A percentile compares a stretch with the other conserved stretches of the same genome.
Evolutionary conservation across 2,113 vertebrate species (phyloP).

Genomic region (Callipepla squamata): DNA sequence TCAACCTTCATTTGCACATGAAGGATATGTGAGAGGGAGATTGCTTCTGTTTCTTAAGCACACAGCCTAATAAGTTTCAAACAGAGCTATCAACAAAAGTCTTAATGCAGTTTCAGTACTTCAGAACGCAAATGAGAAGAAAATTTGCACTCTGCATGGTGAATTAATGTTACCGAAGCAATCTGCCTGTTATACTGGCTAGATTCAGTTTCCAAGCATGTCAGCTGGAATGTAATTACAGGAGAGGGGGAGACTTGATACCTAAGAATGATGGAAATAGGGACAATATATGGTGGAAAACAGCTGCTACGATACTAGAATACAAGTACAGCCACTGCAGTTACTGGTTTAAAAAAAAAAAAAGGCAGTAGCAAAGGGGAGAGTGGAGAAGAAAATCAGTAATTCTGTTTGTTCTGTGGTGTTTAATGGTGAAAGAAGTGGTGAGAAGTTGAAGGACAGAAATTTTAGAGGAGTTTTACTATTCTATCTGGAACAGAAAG

Average conservation of each 20-base stretch:
- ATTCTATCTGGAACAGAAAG: neutral
- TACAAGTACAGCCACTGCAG: neutral
- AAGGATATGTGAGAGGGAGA: neutral
- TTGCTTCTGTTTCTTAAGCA: neutral
- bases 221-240: conserved; percentile 27
- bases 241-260: conserved; percentile 12
- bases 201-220: neutral
- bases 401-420: neutral
- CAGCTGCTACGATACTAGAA: neutral
- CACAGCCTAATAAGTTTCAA: neutral
- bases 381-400: neutral
- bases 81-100: neutral
- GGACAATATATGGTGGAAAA: conserved; percentile 1
- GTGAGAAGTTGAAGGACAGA: neutral
- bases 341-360: neutral
- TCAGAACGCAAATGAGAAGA: neutral
- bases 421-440: neutral
- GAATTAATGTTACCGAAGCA: neutral
- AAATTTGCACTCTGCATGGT: neutral
- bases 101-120: neutral
- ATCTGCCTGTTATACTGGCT: neutral
- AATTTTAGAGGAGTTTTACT: neutral
- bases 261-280: conserved; percentile 38
- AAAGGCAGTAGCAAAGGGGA: neutral
- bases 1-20: too few species aligned